Conservation (phyloP, 2,797 vertebrate species). For the Cichlasoma orientale region DNA sequence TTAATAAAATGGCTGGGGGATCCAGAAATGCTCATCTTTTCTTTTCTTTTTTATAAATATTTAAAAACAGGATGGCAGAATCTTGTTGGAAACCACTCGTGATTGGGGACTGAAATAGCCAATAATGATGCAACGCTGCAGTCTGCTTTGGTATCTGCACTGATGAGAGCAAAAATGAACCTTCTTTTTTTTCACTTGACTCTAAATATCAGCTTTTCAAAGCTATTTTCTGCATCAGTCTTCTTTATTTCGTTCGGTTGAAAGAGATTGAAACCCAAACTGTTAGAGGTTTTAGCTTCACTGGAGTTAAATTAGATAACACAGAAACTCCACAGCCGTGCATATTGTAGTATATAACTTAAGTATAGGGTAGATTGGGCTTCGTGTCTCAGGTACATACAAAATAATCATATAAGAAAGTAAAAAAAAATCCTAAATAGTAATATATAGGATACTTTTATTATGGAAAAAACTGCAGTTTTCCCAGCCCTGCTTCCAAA, state of each 20-base stretch:
- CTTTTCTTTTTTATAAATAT: conserved; percentile 47
- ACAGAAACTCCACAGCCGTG: too few species aligned
- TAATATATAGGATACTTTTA: too few species aligned
- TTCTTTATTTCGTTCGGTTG: neutral
- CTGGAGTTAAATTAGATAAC: neutral
- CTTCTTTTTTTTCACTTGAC: neutral
- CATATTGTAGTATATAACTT: neutral
- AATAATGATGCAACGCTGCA: conserved; percentile 54
- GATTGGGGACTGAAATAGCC: conserved; percentile 46
- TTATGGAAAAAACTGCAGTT: neutral
- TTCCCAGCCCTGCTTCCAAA: neutral
- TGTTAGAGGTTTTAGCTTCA: conserved; percentile 6
- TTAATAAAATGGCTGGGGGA: conserved; percentile 32
- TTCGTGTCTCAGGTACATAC: too few species aligned
- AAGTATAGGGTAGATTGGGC: neutral
- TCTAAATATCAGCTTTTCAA: conserved; percentile 26
- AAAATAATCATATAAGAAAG: too few species aligned
- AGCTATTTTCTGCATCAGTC: conserved; percentile 34
- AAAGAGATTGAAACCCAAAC: neutral
- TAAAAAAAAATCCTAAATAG: too few species aligned
- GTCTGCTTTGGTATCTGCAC: conserved; percentile 47
- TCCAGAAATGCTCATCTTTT: conserved; percentile 54
- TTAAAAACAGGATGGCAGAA: conserved; percentile 60
- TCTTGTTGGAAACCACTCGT: conserved; percentile 42
- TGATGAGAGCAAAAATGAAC: conserved; percentile 44